Base-by-base conservation (phyloP, 1,140 invertebrate species). In the Elymnias hypermnestra region DNA sequence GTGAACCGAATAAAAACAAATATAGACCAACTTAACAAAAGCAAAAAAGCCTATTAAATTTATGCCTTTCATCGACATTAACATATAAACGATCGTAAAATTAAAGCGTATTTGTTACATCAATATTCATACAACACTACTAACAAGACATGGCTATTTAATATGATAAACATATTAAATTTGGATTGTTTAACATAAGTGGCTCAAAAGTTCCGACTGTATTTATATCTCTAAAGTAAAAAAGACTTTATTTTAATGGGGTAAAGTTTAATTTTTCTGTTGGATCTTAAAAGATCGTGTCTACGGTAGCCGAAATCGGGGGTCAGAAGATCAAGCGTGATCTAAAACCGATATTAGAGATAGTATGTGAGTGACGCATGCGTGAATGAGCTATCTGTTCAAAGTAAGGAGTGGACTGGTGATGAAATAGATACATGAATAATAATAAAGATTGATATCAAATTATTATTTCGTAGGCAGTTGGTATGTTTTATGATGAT, bases 341-440 rank as follows among this genome's bases (percentile, higher is more conserved):
- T 84, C 67, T 50, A 82, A 78, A 82, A 76, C 73, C 78, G 81
- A 84, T 84, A 82, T 78, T 70, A 72, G 64, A 77, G 71, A 81
- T 81, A 66, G 68, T 72, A 58, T 57, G 53, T 61, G 72, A 79
- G 65, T 79, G 79, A 77, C 69, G 79, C 64, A 78, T 72, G 78
- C 75, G 75, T 82, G 74, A 76, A 83, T 79, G 69, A 82, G 73
- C 74, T 82, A 74, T 83, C 69, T 40, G 46, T 40, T 43, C 45
- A 37, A 53, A 38, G 38, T 26, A 47, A 47, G 44, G 51, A 53
- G 33, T 28, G 10, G 51, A 42, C 51, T 31, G 31, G 44, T 55
- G 53, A 18, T 55, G 53, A 55, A 55, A 55, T 23, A 43, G 52
- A 48, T 50, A 44, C 35, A 43, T 38, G 40, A 33, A 38, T 46